A percentile compares a stretch with the other conserved stretches of the same genome.
phyloP scores from a whole-genome alignment of 2,797 vertebrate species.

The Atherinosoma microstoma region DNA sequence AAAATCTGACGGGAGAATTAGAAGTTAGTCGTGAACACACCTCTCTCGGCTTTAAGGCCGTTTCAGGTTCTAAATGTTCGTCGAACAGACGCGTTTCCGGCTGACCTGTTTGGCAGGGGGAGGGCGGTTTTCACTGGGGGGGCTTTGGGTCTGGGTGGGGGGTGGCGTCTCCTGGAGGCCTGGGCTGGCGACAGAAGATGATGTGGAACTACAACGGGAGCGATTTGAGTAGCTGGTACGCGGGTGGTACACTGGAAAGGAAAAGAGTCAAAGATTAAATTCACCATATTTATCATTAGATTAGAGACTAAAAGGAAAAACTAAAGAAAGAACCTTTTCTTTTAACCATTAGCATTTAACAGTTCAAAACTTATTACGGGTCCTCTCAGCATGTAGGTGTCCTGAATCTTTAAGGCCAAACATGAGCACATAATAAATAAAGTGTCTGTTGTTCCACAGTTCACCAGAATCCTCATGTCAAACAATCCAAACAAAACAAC shows the following conservation, averaged over 20 bases:
- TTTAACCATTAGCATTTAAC: no score
- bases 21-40: neutral
- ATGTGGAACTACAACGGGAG: conserved; percentile 87
- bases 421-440: no score
- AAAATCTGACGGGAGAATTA: conserved; percentile 77
- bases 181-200: conserved; percentile 80
- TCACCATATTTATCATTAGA: no score
- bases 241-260: conserved; percentile 90
- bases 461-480: no score
- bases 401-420: no score
- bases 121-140: conserved; percentile 69
- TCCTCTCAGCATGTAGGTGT: neutral
- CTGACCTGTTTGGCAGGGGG: conserved; percentile 87
- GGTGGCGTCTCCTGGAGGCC: conserved; percentile 67
- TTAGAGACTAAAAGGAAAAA: neutral
- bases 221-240: conserved; percentile 92
- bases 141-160: conserved; percentile 73
- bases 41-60: neutral
- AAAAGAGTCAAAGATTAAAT: neutral
- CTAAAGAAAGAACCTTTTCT: no score
- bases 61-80: neutral
- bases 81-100: neutral
- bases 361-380: no score
- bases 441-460: no score
- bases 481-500: no score